These are phyloP conservation scores for Rapana venosa DNA, from an alignment of 2,888 invertebrate genomes.

Conservation along the genomic window DNA sequence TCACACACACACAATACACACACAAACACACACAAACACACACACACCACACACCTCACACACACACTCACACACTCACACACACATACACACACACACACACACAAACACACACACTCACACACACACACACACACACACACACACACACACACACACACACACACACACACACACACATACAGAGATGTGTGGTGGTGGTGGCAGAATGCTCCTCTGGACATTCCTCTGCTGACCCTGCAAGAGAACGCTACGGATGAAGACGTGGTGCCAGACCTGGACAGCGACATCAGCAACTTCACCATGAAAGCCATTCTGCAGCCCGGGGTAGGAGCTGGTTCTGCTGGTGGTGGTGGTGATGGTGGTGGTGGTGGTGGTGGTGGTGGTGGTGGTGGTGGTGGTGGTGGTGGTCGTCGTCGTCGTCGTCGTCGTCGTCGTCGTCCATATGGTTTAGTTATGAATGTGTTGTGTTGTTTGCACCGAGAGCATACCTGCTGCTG, in stretches of 20 bases:
- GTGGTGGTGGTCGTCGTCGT: constrained; percentile 2
- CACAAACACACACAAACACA: no score
- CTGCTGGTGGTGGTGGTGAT: not conserved
- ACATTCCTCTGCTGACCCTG: no score
- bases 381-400: constrained; percentile 22
- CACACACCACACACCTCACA: not conserved
- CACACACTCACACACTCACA: not conserved
- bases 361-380: constrained; percentile 4
- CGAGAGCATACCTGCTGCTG: not conserved
- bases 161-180: no score
- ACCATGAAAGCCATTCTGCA: not conserved
- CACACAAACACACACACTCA: not conserved
- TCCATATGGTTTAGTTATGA: not conserved
- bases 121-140: not conserved
- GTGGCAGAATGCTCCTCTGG: no score
- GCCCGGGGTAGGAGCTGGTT: not conserved
- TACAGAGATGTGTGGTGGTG: no score
- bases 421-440: not conserved
- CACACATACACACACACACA: no score
- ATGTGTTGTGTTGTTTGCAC: no score
- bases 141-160: not conserved
- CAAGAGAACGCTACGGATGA: not conserved
- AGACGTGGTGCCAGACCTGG: not conserved
- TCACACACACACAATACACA: no score
- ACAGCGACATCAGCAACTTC: constrained; percentile 11